A percentile compares a stretch with the other conserved stretches of the same genome.
Conservation (phyloP, 2,113 vertebrate genomes). For the Chaetops frenatus region DNA sequence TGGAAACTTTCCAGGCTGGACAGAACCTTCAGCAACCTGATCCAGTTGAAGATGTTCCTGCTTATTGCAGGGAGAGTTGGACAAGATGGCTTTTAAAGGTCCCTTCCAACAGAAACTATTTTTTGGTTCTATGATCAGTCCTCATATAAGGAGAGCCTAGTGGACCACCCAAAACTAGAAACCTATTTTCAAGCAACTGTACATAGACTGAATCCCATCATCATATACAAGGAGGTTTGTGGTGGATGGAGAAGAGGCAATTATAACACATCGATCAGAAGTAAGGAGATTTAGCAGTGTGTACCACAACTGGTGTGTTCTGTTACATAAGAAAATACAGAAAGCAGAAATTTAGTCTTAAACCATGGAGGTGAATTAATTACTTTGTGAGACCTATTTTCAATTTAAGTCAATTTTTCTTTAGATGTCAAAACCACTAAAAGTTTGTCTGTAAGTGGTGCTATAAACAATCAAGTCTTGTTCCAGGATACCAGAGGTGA, state of each 20-base stretch:
- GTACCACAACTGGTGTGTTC: not conserved
- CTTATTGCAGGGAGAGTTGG: not conserved
- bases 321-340: not conserved
- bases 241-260: not conserved
- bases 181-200: not conserved
- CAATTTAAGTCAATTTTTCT: not conserved
- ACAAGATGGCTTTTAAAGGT: not conserved
- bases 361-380: not conserved
- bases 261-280: not conserved
- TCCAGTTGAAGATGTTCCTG: not conserved
- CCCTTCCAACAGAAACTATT: not conserved
- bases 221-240: not conserved
- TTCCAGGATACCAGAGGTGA: not conserved
- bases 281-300: not conserved
- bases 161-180: not conserved
- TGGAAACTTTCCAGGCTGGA: not conserved
- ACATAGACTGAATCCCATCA: not conserved
- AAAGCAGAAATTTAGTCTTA: not conserved
- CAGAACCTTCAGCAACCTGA: not conserved
- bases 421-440: not conserved
- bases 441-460: not conserved
- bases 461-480: not conserved
- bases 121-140: not conserved
- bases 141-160: not conserved
- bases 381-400: not conserved